These are phyloP conservation scores for Seriola aureovittata DNA, from an alignment of 2,113 vertebrate genomes.

Conservation along the genomic window DNA sequence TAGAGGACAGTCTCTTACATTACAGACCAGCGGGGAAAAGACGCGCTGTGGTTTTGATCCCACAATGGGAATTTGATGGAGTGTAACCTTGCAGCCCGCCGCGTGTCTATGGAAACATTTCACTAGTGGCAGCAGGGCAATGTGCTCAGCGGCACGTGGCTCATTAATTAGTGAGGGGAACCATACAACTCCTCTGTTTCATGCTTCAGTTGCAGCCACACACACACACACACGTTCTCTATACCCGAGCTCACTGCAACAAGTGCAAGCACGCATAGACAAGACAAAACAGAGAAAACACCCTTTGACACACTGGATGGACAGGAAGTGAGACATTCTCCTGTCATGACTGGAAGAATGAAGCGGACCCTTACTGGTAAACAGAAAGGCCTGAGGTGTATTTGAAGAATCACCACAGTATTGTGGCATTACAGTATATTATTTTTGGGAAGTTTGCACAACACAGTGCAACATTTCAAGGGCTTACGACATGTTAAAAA, in stretches of 20 bases:
- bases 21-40: constrained; percentile 8
- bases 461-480: neutral
- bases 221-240: neutral
- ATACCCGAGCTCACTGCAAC: constrained; percentile 10
- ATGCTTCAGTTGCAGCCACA: constrained; percentile 40
- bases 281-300: constrained; percentile 3
- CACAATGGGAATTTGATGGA: constrained; percentile 32
- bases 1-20: neutral
- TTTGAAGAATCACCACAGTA: neutral
- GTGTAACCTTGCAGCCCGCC: constrained; percentile 31
- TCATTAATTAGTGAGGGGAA: constrained; percentile 77
- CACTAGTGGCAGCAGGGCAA: constrained; percentile 60
- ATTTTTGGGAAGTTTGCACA: neutral
- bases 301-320: constrained; percentile 16
- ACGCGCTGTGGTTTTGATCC: constrained; percentile 11
- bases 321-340: constrained; percentile 35
- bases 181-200: constrained; percentile 44
- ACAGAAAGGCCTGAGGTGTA: neutral
- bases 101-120: constrained; percentile 64
- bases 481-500: neutral
- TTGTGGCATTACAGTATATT: neutral
- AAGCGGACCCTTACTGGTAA: neutral
- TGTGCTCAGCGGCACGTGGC: constrained; percentile 67
- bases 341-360: neutral
- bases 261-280: constrained; percentile 40